Evolutionary conservation across 2,888 invertebrate genomes (phyloP), one percentile per base, ranked within the genome.

Genomic region (Tupiocoris notatus): DNA sequence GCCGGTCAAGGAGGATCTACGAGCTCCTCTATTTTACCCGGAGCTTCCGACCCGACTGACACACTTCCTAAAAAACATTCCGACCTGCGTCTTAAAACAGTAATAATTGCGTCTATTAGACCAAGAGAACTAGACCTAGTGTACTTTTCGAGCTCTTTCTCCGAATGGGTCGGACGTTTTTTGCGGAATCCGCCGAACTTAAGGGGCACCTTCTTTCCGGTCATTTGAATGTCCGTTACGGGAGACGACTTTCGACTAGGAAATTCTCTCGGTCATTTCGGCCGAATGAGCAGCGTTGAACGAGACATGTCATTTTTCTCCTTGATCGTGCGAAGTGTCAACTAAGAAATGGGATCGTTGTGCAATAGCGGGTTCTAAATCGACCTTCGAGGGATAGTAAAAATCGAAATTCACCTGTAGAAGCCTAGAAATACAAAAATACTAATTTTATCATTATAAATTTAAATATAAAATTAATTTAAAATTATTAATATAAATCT

Each of bases 81-180:
- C 39, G 39, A 39, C 39, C 39, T 3, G 39, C 39, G 39, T 7
- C 39, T 39, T 39, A 39, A 39, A 39, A 70, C 70, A 70, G 70
- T 70, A 70, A 70, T 70, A 70, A 70, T 70, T 70, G 70, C 70
- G 70, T 70, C 70, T 70, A 70, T 70, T 70, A 70, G 59, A 6
- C 59, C 25, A 59, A 70, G 39, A 16, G 17, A 22, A 57, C 59
- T 59, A 59, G 67, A 16, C 68, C 68, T 70, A 70, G 39, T 39
- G 39, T 39, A 39, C 39, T 39, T 12, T 39, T 39, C n/a, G 39
- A 39, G 39, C 12, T 39, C 12, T 39, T 39, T 39, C 39, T 39
- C 39, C 39, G 39, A 39, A 39, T 39, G 39, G 39, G n/a, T n/a
- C n/a, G n/a, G n/a, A n/a, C n/a, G n/a, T n/a, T 39, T 39, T 39